A percentile compares a stretch with the other conserved stretches of the same genome.
Conservation (phyloP, 2,888 invertebrate genomes). For the Agonopterix arenella region DNA sequence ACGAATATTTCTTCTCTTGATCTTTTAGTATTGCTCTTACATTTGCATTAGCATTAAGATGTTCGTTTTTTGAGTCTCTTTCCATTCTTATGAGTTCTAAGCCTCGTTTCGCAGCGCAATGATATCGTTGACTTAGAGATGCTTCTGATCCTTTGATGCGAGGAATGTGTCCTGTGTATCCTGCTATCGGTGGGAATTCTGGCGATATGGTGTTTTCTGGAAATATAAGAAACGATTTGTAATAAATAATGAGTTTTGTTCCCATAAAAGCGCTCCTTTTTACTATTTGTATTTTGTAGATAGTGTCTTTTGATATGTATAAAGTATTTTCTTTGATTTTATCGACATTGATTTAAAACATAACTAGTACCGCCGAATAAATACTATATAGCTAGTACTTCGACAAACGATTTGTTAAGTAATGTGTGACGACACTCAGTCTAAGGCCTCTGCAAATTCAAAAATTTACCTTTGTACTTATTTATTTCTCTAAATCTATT, state of each 20-base stretch:
- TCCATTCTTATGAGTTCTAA: constrained; percentile 77
- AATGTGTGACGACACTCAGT: too few species aligned
- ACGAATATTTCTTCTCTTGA: constrained; percentile 60
- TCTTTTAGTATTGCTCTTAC: constrained; percentile 57
- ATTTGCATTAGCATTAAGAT: constrained; percentile 52
- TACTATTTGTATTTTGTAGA: too few species aligned
- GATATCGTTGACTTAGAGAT: constrained; percentile 81
- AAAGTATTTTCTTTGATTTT: too few species aligned
- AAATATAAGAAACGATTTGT: not conserved
- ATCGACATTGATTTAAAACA: too few species aligned
- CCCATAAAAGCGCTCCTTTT: not conserved
- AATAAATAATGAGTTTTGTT: constrained; percentile 3
- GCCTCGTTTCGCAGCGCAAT: constrained; percentile 81
- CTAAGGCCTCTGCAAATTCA: too few species aligned
- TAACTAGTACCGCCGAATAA: too few species aligned
- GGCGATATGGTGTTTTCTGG: constrained; percentile 80
- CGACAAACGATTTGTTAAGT: too few species aligned
- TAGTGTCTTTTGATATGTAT: too few species aligned
- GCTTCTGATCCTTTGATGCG: constrained; percentile 81
- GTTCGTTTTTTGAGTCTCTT: constrained; percentile 62
- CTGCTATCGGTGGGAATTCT: constrained; percentile 83
- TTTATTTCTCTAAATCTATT: constrained; percentile 70
- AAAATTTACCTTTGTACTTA: constrained; percentile 65
- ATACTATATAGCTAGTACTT: too few species aligned
- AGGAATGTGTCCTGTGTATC: constrained; percentile 85